phyloP scores from a whole-genome alignment of 1,140 invertebrate species.

The Panulirus ornatus region DNA sequence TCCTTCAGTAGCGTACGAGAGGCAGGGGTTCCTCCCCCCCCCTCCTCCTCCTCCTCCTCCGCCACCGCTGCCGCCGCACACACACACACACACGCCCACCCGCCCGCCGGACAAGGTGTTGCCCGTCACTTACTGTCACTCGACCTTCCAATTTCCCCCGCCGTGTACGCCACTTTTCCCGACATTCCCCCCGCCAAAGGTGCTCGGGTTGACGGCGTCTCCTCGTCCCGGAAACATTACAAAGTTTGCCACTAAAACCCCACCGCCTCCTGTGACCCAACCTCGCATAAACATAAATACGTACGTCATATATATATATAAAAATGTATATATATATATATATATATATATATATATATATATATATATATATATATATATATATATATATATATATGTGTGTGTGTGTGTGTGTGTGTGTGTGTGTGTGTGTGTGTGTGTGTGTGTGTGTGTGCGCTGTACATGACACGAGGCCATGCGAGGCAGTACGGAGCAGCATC shows the following conservation, averaged over 20 bases:
- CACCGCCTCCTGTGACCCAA: neutral
- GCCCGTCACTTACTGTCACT: constrained; percentile 69
- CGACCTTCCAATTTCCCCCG: constrained; percentile 59
- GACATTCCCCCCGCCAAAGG: constrained; percentile 48
- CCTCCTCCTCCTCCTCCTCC: neutral
- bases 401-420: constrained; percentile 11
- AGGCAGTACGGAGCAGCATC: neutral
- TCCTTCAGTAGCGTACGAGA: no score
- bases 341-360: no score
- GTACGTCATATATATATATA: neutral
- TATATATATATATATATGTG: neutral
- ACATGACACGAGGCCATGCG: neutral
- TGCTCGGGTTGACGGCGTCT: neutral
- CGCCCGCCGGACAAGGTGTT: constrained; percentile 45
- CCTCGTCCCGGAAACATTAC: constrained; percentile 9
- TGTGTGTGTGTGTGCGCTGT: no score
- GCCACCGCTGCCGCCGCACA: no score
- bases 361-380: neutral
- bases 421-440: constrained; percentile 1
- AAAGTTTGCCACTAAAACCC: neutral
- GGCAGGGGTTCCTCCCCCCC: no score
- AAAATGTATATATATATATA: constrained; percentile 17
- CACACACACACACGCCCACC: no score
- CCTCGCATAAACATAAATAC: neutral
- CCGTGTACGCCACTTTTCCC: constrained; percentile 54